Evolutionary conservation across 2,888 invertebrate genomes (phyloP).

Genomic region (Drosophila macrospina): DNA sequence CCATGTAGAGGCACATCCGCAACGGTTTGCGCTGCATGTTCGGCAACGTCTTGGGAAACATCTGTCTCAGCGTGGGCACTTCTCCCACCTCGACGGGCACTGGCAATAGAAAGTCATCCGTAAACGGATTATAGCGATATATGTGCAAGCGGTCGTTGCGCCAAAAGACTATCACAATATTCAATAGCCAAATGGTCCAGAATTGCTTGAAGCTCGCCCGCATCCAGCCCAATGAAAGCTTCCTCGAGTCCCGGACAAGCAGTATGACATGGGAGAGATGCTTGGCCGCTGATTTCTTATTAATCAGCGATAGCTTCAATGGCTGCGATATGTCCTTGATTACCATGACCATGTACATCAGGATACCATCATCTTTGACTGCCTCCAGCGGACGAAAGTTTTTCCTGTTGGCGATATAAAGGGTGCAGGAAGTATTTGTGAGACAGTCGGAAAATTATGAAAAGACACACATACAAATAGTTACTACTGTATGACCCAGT

Average conservation of each 20-base stretch:
- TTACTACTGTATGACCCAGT: no score
- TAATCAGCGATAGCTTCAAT: slow-evolving; percentile 74
- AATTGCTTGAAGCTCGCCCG: slow-evolving; percentile 86
- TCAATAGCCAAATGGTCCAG: slow-evolving; percentile 87
- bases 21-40: slow-evolving; percentile 82
- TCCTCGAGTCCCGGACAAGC: slow-evolving; percentile 68
- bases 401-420: slow-evolving; percentile 58
- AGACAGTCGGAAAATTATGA: no score
- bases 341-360: slow-evolving; percentile 82
- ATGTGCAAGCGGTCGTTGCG: slow-evolving; percentile 83
- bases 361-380: slow-evolving; percentile 79
- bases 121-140: slow-evolving; percentile 87
- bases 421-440: no score
- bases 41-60: slow-evolving; percentile 79
- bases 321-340: slow-evolving; percentile 77
- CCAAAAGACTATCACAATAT: slow-evolving; percentile 83
- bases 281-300: slow-evolving; percentile 82
- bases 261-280: slow-evolving; percentile 81
- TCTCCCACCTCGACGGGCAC: slow-evolving; percentile 37
- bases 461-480: no score
- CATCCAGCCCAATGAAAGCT: slow-evolving; percentile 79
- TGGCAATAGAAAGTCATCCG: slow-evolving; percentile 84
- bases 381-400: slow-evolving; percentile 61
- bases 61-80: slow-evolving; percentile 50
- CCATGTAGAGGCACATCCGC: slow-evolving; percentile 82